phyloP scores from a whole-genome alignment of 2,888 invertebrate genomes.

The Cryptocheilus praepositus region DNA sequence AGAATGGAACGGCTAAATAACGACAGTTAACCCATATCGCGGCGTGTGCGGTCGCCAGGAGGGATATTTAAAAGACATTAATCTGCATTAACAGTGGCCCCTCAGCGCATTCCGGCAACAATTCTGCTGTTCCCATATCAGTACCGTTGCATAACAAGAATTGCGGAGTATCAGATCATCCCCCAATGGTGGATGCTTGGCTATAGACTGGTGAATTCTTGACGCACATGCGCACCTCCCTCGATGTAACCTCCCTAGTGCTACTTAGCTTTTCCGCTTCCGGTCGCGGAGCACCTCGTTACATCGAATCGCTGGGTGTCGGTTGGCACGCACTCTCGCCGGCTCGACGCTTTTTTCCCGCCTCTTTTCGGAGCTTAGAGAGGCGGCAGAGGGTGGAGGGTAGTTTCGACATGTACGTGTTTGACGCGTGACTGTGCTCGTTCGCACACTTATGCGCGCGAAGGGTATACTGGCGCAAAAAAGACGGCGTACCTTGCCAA shows the following conservation, averaged over 20 bases:
- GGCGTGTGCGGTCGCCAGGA: too few relatives aligned
- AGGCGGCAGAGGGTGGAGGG: too few relatives aligned
- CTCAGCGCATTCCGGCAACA: too few relatives aligned
- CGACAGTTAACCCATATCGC: too few relatives aligned
- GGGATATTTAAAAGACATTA: too few relatives aligned
- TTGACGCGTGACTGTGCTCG: not conserved
- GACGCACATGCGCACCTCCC: slow-evolving; percentile 19
- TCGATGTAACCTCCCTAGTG: slow-evolving; percentile 14
- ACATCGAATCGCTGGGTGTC: slow-evolving; percentile 48
- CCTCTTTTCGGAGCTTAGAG: slow-evolving; percentile 20
- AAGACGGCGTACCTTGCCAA: slow-evolving; percentile 48
- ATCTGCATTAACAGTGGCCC: too few relatives aligned
- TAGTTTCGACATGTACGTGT: not conserved
- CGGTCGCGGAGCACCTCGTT: slow-evolving; percentile 59
- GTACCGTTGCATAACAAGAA: too few relatives aligned
- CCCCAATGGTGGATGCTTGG: slow-evolving; percentile 12
- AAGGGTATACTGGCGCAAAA: slow-evolving; percentile 1
- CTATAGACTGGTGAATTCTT: slow-evolving; percentile 2
- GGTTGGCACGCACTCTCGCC: slow-evolving; percentile 51
- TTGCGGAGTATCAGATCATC: too few relatives aligned
- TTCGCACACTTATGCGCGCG: not conserved
- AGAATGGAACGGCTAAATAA: too few relatives aligned
- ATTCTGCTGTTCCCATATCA: slow-evolving; percentile 8
- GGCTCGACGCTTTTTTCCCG: slow-evolving; percentile 17
- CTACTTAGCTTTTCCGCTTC: slow-evolving; percentile 56